Evolutionary conservation across 1,140 invertebrate species (phyloP).

Genomic region (Acromyrmex echinatior): DNA sequence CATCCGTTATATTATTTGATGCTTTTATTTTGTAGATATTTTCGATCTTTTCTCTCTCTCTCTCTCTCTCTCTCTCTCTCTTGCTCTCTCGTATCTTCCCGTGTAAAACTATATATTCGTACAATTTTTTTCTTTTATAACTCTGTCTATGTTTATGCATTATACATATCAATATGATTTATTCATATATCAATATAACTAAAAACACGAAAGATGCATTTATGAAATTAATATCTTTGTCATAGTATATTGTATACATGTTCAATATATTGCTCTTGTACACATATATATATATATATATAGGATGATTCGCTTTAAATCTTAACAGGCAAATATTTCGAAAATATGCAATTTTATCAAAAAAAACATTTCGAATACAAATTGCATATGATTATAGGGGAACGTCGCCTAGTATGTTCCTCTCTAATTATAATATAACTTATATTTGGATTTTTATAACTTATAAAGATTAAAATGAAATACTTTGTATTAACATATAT

Average conservation of each 20-base stretch:
- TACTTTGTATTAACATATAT: too few relatives aligned
- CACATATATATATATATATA: too few relatives aligned
- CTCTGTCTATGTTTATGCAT: background rate
- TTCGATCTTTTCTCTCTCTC: background rate
- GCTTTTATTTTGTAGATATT: conserved; percentile 14
- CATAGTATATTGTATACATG: background rate
- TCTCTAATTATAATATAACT: too few relatives aligned
- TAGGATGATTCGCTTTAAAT: too few relatives aligned
- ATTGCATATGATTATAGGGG: too few relatives aligned
- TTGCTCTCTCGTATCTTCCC: background rate
- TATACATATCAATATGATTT: too few relatives aligned
- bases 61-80: background rate
- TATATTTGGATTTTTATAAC: too few relatives aligned
- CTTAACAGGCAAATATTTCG: too few relatives aligned
- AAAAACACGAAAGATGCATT: background rate
- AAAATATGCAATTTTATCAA: too few relatives aligned
- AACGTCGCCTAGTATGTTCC: too few relatives aligned
- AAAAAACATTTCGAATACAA: too few relatives aligned
- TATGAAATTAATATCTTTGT: conserved; percentile 2
- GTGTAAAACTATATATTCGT: background rate
- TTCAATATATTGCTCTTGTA: background rate
- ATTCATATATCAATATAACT: background rate
- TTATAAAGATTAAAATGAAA: too few relatives aligned
- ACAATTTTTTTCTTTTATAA: background rate
- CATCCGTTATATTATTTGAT: conserved; percentile 24